Base-by-base conservation (phyloP, 2,888 invertebrate genomes). In the Agriopis aurantiaria region DNA sequence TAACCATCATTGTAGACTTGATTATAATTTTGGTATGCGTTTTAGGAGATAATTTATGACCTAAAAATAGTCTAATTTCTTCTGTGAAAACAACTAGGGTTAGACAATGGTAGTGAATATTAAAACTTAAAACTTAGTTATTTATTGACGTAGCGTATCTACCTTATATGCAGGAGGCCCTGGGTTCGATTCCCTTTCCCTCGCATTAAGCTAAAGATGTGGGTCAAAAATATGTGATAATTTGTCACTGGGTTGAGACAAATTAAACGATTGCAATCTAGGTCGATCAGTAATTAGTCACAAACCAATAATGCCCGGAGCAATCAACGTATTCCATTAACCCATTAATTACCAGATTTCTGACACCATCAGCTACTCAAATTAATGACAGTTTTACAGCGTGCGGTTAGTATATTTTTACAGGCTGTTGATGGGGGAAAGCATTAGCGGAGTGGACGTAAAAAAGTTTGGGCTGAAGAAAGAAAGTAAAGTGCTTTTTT, bases 251-350 rank as follows among this genome's bases (percentile, higher is more conserved):
- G 17, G 33, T 4, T 33, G 59, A 59, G 60, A 49, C 6, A 49
- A 53, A 46, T 23, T 49, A 56, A 52, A 51, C 40, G 23, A 4
- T n/a, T 33, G n/a, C 56, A 48, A 69, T 57, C 23, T 58, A 62
- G 65, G 65, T 58, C 66, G 33, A 55, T 53, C 53, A 55, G 7
- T 53, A 62, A 58, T 70, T 58, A 70, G 53, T 66, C 70, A 62
- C 58, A 58, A 70, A 33, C 62, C 70, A 48, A 70, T 63, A 70
- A 70, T 65, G 56, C 10, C 45, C 53, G 4, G 51, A 45, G 23
- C 65, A 57, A 55, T 62, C 62, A 53, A 66, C 58, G 53, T 66
- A 58, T 62, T 49, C 53, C 61, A 65, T 62, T 65, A 65, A 62
- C 46, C 53, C 55, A 58, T 49, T 66, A 66, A 65, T 65, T 69